Conservation (phyloP, 2,888 invertebrate species). For the Lycia hirtaria region DNA sequence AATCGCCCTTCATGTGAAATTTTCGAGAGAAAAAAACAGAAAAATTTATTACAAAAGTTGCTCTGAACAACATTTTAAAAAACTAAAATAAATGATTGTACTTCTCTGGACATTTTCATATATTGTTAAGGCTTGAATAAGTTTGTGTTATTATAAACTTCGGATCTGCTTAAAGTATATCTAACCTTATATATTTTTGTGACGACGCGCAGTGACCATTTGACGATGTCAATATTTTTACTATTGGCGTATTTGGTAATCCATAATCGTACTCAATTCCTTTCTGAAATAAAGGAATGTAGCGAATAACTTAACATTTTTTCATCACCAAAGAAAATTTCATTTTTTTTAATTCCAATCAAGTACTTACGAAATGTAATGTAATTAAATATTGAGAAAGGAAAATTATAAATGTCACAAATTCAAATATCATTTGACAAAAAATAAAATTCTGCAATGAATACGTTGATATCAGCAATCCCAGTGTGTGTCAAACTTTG, state of each 20-base stretch:
- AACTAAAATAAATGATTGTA: background rate
- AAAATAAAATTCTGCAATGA: background rate
- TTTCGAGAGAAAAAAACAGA: too few species aligned
- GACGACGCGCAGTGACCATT: conserved; percentile 62
- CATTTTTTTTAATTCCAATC: background rate
- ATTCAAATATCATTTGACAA: background rate
- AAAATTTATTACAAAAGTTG: conserved; percentile 1
- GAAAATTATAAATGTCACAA: background rate
- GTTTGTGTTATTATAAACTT: conserved; percentile 41
- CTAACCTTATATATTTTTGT: conserved; percentile 72
- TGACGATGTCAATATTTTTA: conserved; percentile 52
- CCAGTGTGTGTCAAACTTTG: conserved; percentile 30
- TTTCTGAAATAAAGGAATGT: conserved; percentile 36
- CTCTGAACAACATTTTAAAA: conserved; percentile 33
- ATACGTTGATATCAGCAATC: conserved; percentile 2
- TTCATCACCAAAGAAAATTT: conserved; percentile 1
- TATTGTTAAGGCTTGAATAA: conserved; percentile 30
- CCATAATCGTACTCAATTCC: conserved; percentile 17
- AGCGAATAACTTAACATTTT: conserved; percentile 17
- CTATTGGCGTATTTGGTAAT: conserved; percentile 14
- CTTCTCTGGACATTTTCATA: conserved; percentile 11
- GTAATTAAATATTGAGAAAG: background rate
- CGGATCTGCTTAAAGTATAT: conserved; percentile 67
- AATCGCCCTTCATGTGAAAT: too few species aligned
- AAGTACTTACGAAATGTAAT: conserved; percentile 5